Evolutionary conservation across 2,113 vertebrate species (phyloP).

Genomic region (Calidris pugnax): DNA sequence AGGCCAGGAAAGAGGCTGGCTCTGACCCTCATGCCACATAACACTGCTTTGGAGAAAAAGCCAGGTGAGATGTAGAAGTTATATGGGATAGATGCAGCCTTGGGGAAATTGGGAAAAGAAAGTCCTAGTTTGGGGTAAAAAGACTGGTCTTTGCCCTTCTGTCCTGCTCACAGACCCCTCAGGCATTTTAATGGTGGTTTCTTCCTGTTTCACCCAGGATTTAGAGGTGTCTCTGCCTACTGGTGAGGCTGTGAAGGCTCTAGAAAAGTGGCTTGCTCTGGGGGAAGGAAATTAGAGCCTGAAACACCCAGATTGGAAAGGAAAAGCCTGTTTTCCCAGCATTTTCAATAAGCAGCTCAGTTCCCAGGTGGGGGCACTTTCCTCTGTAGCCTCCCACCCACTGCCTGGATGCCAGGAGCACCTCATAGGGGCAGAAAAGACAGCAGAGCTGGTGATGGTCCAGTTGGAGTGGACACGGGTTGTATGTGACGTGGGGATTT

Average conservation of each 20-base stretch:
- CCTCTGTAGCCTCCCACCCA: accelerated
- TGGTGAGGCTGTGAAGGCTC: not conserved
- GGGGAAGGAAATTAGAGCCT: not conserved
- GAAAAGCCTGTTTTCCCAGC: not conserved
- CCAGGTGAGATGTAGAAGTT: not conserved
- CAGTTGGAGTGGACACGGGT: not conserved
- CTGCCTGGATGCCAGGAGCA: not conserved
- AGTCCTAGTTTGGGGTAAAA: not conserved
- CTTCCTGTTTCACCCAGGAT: not conserved
- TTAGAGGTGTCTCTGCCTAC: not conserved
- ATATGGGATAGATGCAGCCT: not conserved
- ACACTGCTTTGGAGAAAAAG: accelerated
- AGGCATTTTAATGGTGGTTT: not conserved
- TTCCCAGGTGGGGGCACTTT: not conserved
- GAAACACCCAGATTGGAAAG: not conserved
- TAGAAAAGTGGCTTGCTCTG: not conserved
- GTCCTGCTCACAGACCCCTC: not conserved
- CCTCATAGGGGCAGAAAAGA: accelerated
- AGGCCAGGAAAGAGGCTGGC: not conserved
- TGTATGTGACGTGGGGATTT: accelerated
- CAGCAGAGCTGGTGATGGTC: not conserved
- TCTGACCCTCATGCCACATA: not conserved
- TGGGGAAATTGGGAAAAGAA: not conserved
- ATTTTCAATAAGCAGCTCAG: not conserved
- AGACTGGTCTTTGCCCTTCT: not conserved